Base-by-base conservation (phyloP, 2,888 invertebrate species). In the Agrypnus murinus region DNA sequence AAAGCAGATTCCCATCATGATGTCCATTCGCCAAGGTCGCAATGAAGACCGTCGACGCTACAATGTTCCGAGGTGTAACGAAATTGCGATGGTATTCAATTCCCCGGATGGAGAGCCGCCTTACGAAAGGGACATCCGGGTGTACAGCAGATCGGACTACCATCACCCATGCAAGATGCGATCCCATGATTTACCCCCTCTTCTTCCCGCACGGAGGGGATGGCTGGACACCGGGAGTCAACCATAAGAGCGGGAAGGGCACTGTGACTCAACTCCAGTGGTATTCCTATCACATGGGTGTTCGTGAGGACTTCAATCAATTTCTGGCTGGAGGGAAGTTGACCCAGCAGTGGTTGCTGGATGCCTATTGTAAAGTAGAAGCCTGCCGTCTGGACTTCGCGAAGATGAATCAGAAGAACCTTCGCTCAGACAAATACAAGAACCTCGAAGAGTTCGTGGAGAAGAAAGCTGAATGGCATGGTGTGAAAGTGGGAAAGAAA, bases 361-460 rank as follows among this genome's bases (percentile, higher is more conserved):
- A 45, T 25, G 14, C 53, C 8, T 72, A 53, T 17, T 19, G 65
- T 1, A 65, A 65, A 36, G 36, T 67, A 4, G 72, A 72, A 46
- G 40, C 38, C 3, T 19, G 55, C n/a, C 34, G 46, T 5, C 32
- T 71, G 7, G 17, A 53, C 9, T 65, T 40, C 9, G 17, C 50
- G 15, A 34, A 43, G 9, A 31, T 45, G 2, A 65, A 72, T 48
- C 72, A 74, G 12, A 15, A 40, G 2, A 14, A 25, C 12, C 12
- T 72, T 2, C 25, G 62, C 8, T 60, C 57, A 0, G 64, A 65
- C 3, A 12, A 14, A 6, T 69, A 71, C 62, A 2, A 34, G 6
- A 59, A 73, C 12, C 72, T 80, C 40, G 69, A 78, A 53, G 80
- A 81, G 72, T 69, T 78, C 75, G 73, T 81, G 40, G 62, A 78